Conservation (phyloP, 2,888 invertebrate species). For the Pedicia rivosa region DNA sequence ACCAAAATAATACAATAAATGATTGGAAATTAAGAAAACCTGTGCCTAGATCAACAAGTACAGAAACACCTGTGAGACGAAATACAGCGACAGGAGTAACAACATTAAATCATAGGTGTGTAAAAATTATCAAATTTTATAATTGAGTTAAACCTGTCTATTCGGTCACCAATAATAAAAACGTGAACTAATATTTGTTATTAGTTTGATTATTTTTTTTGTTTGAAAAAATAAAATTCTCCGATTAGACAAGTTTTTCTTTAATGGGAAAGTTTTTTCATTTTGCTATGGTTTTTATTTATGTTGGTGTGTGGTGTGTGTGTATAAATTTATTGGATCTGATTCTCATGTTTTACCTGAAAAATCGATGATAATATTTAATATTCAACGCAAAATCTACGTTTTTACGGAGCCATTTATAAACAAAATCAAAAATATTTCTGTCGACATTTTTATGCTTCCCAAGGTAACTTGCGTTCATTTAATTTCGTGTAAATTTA, state of each 20-base stretch:
- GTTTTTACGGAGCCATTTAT: no score
- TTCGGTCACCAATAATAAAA: background rate
- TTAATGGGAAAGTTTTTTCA: no score
- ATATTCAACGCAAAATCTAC: no score
- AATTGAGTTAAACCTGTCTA: background rate
- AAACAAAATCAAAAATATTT: no score
- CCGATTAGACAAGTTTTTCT: background rate
- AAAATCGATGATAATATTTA: no score
- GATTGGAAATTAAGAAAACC: slow-evolving; percentile 40
- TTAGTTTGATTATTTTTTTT: background rate
- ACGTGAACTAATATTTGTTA: background rate
- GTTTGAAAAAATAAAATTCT: background rate
- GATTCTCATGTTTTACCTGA: no score
- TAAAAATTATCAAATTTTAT: background rate
- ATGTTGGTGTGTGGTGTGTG: no score
- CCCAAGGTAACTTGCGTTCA: no score
- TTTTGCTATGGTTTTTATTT: no score
- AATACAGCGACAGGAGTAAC: slow-evolving; percentile 8
- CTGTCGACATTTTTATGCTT: no score
- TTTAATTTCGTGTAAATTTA: no score
- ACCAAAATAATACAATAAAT: slow-evolving; percentile 18
- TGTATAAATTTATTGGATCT: no score
- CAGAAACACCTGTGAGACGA: slow-evolving; percentile 10
- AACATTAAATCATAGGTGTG: slow-evolving; percentile 23
- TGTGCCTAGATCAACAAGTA: slow-evolving; percentile 25